Evolutionary conservation across 2,888 invertebrate genomes (phyloP).

Genomic region (Caenorhabditis imperialis): DNA sequence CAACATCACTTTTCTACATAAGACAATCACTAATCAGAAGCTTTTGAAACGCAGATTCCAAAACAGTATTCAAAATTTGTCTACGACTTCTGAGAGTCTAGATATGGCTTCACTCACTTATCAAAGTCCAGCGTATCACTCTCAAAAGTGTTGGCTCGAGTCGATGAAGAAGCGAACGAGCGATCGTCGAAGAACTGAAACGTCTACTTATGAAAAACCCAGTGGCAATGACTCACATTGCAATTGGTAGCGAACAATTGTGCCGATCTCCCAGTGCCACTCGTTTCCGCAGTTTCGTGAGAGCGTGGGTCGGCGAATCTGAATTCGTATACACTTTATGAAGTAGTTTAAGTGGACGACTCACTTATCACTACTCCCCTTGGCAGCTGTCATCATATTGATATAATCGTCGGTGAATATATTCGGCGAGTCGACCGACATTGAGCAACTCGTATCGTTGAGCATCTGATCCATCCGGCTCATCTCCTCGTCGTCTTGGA

Average conservation of each 20-base stretch:
- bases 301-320: slow-evolving; percentile 31
- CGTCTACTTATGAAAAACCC: neutral
- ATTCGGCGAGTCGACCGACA: slow-evolving; percentile 13
- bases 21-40: no score
- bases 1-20: no score
- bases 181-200: slow-evolving; percentile 54
- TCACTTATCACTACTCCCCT: slow-evolving; percentile 17
- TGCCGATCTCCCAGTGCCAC: slow-evolving; percentile 20
- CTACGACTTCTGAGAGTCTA: neutral
- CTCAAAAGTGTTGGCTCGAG: slow-evolving; percentile 56
- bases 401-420: slow-evolving; percentile 24
- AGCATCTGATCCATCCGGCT: neutral
- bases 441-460: slow-evolving; percentile 15
- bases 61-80: neutral
- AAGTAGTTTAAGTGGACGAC: neutral
- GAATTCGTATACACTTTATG: neutral
- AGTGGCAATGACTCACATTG: slow-evolving; percentile 24
- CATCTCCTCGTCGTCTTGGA: slow-evolving; percentile 23
- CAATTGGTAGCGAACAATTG: slow-evolving; percentile 37
- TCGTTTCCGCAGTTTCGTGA: slow-evolving; percentile 25
- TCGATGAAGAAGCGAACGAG: slow-evolving; percentile 48
- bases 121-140: slow-evolving; percentile 61
- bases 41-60: no score
- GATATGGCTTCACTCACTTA: slow-evolving; percentile 39
- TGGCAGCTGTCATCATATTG: slow-evolving; percentile 17